Base-by-base conservation (phyloP, 2,888 invertebrate genomes). In the Conchocele bisecta region DNA sequence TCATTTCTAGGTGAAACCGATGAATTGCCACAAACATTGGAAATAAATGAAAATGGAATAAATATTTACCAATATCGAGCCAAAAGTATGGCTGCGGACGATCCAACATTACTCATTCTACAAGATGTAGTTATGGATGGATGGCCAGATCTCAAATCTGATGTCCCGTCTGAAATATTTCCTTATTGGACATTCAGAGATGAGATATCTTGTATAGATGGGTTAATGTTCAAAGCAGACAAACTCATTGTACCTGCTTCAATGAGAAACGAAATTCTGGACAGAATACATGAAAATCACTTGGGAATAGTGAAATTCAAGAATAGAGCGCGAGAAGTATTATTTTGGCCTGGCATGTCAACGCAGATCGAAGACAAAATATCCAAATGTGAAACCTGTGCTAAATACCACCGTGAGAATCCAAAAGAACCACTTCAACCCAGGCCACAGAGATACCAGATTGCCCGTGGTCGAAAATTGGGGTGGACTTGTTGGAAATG, bases 301-400 rank as follows among this genome's bases (percentile, higher is more conserved):
- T n/a, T n/a, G n/a, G n/a, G 65, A 9, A 48, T 63, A 13, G 33
- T 17, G 13, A 65, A 74, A 56, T 73, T 65, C 35, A 66, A 54
- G 44, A 13, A 22, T 15, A n/a, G 60, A 44, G 54, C 65, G 22
- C 31, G 60, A 9, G 71, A 71, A 48, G 44, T 57, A 6, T 17
- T 71, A 26, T 59, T 65, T 50, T 71, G 71, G 65, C 46, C 48
- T 9, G 48, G 51, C 48, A 66, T 68, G 46, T 17, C 54, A 3
- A 33, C 28, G n/a, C 54, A 71, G 11, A 57, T 71, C n/a, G 64
- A 66, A 31, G 48, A 66, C 13, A 50, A 39, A 26, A 50, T 66
- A 15, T 17, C 48, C 7, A 46, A 31, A 33, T 72, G 67, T 54
- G 42, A 44, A 42, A 57, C 33, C 17, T 72, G 61, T 56, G 58